phyloP scores from a whole-genome alignment of 2,797 vertebrate species.

The Pseudotriccus pelzelni region DNA sequence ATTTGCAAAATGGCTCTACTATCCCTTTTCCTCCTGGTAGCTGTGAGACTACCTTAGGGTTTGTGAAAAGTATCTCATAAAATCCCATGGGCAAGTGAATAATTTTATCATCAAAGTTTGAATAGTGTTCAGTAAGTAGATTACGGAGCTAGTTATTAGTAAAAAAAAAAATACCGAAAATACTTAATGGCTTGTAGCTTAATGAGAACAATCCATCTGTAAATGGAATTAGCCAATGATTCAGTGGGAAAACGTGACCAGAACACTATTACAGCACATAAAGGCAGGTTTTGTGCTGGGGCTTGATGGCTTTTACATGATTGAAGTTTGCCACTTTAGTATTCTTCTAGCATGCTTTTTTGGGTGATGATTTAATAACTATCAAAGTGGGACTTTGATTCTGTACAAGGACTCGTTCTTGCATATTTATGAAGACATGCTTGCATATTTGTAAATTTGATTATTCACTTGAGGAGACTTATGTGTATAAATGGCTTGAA shows the following conservation, averaged over 20 bases:
- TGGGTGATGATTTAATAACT: neutral
- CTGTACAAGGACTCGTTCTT: neutral
- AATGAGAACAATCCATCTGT: slow-evolving; percentile 3
- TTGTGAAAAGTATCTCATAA: neutral
- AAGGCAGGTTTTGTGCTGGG: neutral
- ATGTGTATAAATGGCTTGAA: neutral
- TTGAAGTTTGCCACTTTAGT: neutral
- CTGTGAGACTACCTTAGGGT: neutral
- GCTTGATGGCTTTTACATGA: neutral
- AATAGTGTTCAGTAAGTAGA: neutral
- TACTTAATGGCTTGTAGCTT: neutral
- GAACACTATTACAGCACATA: neutral
- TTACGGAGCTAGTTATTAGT: neutral
- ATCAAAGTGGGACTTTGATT: neutral
- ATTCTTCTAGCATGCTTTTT: neutral
- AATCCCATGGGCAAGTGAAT: neutral
- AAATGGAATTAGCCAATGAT: neutral
- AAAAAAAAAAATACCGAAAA: neutral
- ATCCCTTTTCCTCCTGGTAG: neutral
- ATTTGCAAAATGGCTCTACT: neutral
- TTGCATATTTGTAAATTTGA: neutral
- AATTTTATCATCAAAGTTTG: neutral
- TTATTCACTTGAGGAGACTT: neutral
- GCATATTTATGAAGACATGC: neutral
- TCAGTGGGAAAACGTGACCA: neutral